Evolutionary conservation across 2,113 vertebrate genomes (phyloP).

Genomic region (Poeciliopsis occidentalis): DNA sequence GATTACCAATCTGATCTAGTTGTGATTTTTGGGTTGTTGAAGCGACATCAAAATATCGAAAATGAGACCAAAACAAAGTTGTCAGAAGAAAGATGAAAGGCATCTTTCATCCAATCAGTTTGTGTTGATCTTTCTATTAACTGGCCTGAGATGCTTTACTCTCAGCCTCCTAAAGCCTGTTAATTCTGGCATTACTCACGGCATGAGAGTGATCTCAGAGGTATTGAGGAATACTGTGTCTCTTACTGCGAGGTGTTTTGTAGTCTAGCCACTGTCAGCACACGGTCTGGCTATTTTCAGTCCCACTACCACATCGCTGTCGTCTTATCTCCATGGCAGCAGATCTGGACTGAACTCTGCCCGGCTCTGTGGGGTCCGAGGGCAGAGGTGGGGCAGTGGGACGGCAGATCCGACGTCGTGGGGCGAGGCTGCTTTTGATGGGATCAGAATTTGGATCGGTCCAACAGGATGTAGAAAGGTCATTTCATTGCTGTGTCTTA

Average conservation of each 20-base stretch:
- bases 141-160: background rate
- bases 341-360: conserved; percentile 34
- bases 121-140: background rate
- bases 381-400: conserved; percentile 41
- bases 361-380: conserved; percentile 30
- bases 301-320: background rate
- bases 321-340: conserved; percentile 68
- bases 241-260: conserved; percentile 38
- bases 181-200: background rate
- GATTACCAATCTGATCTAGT: too few relatives aligned
- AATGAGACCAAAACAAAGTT: background rate
- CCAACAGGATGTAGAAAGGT: conserved; percentile 68
- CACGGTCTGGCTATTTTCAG: conserved; percentile 48
- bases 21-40: background rate
- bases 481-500: conserved; percentile 51
- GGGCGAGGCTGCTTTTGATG: conserved; percentile 62
- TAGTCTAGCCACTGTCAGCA: conserved; percentile 17
- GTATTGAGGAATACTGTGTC: background rate
- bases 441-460: conserved; percentile 54
- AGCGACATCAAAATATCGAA: background rate
- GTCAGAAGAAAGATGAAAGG: background rate
- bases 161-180: background rate
- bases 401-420: conserved; percentile 43
- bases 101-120: background rate
- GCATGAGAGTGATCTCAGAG: background rate